These are phyloP conservation scores for Bucco capensis DNA, from an alignment of 2,113 vertebrate genomes.

Conservation along the genomic window DNA sequence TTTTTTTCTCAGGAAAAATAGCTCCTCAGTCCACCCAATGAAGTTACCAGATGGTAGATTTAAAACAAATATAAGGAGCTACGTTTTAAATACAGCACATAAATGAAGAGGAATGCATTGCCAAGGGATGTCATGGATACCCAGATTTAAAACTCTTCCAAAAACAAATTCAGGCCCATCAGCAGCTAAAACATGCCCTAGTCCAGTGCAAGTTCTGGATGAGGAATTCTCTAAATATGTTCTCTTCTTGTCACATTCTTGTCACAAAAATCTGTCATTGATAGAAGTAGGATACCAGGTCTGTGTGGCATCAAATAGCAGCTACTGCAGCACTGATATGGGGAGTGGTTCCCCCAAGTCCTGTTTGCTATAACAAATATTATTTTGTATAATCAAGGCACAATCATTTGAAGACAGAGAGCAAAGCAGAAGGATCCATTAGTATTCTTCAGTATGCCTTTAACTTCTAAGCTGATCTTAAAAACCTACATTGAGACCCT, in stretches of 20 bases:
- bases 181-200: background rate
- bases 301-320: background rate
- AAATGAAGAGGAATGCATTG: background rate
- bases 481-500: background rate
- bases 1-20: background rate
- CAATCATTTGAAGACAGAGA: background rate
- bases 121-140: background rate
- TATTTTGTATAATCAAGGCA: background rate
- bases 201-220: background rate
- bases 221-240: background rate
- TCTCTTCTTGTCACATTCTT: background rate
- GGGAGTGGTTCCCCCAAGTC: background rate
- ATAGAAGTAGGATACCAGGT: background rate
- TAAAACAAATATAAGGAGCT: background rate
- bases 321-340: background rate
- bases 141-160: background rate
- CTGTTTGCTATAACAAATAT: background rate
- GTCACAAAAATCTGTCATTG: background rate
- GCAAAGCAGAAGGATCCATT: background rate
- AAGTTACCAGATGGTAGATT: conserved; percentile 10
- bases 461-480: background rate
- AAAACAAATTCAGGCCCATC: background rate
- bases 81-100: background rate
- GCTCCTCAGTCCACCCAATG: background rate
- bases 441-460: background rate